A percentile compares a stretch with the other conserved stretches of the same genome.
Evolutionary conservation across 2,113 vertebrate genomes (phyloP).

Genomic region (Cochlearius cochlearius): DNA sequence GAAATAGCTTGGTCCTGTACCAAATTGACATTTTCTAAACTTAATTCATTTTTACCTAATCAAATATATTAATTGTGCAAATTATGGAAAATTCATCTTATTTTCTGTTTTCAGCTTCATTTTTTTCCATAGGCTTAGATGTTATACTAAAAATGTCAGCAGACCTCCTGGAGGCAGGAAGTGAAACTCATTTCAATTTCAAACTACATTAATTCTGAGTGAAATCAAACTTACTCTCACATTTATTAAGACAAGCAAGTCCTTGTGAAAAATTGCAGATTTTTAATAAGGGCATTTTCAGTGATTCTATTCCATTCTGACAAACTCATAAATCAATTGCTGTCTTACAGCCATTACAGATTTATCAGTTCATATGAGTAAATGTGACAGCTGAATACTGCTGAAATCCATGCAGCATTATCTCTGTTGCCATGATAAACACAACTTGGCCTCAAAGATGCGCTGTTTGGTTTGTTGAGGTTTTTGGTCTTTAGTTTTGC

Average conservation of each 20-base stretch:
- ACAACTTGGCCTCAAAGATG: not conserved
- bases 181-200: slow-evolving; percentile 69
- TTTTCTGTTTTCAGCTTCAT: not conserved
- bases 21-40: not conserved
- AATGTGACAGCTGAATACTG: slow-evolving; percentile 50
- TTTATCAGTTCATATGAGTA: slow-evolving; percentile 58
- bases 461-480: not conserved
- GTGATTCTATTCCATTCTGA: slow-evolving; percentile 46
- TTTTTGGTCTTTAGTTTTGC: not conserved
- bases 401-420: slow-evolving; percentile 46
- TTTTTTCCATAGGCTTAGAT: not conserved
- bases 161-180: slow-evolving; percentile 53
- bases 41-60: slow-evolving; percentile 21
- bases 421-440: slow-evolving; percentile 49
- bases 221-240: slow-evolving; percentile 67
- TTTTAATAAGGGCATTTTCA: slow-evolving; percentile 72
- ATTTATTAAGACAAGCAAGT: slow-evolving; percentile 66
- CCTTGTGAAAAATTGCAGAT: slow-evolving; percentile 60
- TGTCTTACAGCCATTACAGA: slow-evolving; percentile 61
- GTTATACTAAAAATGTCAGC: slow-evolving; percentile 50
- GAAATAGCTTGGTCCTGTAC: not conserved
- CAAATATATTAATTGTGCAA: not conserved
- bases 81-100: not conserved
- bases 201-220: slow-evolving; percentile 74
- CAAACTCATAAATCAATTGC: slow-evolving; percentile 69